Percentiles rank a stretch among this genome's conserved stretches.
Conservation (phyloP, 2,888 invertebrate genomes). For the Catotricha subobsoleta region DNA sequence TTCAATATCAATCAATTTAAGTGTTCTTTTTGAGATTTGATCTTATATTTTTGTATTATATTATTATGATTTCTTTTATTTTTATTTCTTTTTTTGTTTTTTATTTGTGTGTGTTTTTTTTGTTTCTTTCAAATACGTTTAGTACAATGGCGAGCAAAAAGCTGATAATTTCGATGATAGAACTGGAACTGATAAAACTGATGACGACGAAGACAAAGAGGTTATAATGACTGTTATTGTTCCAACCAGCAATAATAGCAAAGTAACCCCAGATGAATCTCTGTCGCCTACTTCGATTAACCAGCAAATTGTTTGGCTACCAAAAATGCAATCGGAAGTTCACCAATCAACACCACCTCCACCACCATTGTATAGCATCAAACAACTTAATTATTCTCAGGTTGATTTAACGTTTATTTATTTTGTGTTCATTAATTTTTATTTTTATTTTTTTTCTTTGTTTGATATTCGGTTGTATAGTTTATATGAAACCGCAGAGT, state of each 20-base stretch:
- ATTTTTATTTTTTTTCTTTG: not conserved
- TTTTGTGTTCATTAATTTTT: not conserved
- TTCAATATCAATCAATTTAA: too few relatives aligned
- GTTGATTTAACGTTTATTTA: slow-evolving; percentile 15
- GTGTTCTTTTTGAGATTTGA: slow-evolving; percentile 7
- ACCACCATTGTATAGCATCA: slow-evolving; percentile 17
- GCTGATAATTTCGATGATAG: slow-evolving; percentile 1
- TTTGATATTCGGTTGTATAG: not conserved
- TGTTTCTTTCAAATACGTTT: slow-evolving; percentile 8
- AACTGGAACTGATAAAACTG: slow-evolving; percentile 3
- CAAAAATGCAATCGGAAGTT: not conserved
- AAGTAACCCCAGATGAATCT: not conserved
- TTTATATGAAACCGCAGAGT: not conserved
- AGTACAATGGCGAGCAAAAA: slow-evolving; percentile 11
- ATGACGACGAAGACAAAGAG: not conserved
- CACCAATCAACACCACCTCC: not conserved
- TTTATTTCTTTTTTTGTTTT: slow-evolving; percentile 5
- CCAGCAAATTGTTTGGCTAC: slow-evolving; percentile 5
- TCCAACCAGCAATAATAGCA: not conserved
- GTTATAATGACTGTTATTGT: slow-evolving; percentile 1
- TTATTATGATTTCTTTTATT: slow-evolving; percentile 4
- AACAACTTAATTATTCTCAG: slow-evolving; percentile 30
- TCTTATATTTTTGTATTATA: not conserved
- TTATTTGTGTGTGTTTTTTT: slow-evolving; percentile 5
- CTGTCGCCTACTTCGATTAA: not conserved